Conservation (phyloP, 2,888 invertebrate genomes). For the Parasteatoda lunata region DNA sequence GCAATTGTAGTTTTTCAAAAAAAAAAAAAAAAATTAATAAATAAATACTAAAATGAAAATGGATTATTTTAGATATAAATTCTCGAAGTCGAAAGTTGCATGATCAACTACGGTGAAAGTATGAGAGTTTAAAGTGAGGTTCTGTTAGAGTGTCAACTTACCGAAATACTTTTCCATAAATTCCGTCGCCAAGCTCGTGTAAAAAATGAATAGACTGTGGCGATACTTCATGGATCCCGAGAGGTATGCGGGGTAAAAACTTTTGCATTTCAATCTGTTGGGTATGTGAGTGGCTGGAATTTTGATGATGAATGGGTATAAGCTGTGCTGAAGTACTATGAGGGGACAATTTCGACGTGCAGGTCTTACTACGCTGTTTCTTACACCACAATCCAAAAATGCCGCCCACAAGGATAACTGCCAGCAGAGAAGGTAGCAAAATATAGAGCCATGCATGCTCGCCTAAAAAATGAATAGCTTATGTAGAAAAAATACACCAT, state of each 20-base stretch:
- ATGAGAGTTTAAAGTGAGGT: no score
- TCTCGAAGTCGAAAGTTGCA: no score
- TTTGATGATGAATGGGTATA: conserved; percentile 60
- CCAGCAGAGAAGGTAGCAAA: conserved; percentile 78
- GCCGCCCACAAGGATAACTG: conserved; percentile 71
- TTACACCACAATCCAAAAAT: conserved; percentile 70
- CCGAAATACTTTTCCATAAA: conserved; percentile 94
- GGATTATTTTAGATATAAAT: no score
- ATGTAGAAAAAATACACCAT: neutral
- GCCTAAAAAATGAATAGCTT: conserved; percentile 76
- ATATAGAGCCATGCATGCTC: conserved; percentile 88
- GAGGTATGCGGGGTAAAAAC: conserved; percentile 76
- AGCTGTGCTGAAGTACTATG: conserved; percentile 72
- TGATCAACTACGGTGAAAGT: no score
- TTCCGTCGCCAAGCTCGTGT: conserved; percentile 95
- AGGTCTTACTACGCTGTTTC: conserved; percentile 72
- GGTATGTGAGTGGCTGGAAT: conserved; percentile 3
- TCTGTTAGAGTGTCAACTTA: neutral
- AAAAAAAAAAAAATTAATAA: no score
- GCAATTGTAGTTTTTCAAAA: no score
- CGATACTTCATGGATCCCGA: conserved; percentile 88
- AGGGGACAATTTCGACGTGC: conserved; percentile 71
- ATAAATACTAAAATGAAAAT: no score
- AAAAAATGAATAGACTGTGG: conserved; percentile 80
- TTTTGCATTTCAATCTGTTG: conserved; percentile 86